Percentiles rank a stretch among this genome's conserved stretches.
Evolutionary conservation across 2,888 invertebrate genomes (phyloP).

Genomic region (Sarcophaga carnaria): DNA sequence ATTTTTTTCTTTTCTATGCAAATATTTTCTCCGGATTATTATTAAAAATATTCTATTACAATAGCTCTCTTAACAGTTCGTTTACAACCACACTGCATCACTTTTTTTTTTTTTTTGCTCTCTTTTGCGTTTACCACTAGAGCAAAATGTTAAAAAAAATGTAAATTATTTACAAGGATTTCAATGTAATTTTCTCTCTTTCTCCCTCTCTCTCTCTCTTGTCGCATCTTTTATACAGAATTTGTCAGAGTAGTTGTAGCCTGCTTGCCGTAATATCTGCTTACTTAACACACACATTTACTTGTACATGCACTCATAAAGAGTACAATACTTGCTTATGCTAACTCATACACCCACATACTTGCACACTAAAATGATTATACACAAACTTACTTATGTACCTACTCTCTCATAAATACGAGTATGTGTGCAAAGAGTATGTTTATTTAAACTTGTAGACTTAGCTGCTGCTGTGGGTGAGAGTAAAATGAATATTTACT

Average conservation of each 20-base stretch:
- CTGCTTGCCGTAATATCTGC: slow-evolving; percentile 12
- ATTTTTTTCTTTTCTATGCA: too few relatives aligned
- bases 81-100: slow-evolving; percentile 7
- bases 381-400: not conserved
- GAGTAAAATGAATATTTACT: slow-evolving; percentile 33
- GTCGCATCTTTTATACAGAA: not conserved
- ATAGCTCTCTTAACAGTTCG: not conserved
- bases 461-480: slow-evolving; percentile 44
- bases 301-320: slow-evolving; percentile 22
- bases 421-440: slow-evolving; percentile 24
- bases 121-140: slow-evolving; percentile 44
- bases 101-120: slow-evolving; percentile 35
- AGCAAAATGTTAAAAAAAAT: slow-evolving; percentile 70
- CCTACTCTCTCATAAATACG: not conserved
- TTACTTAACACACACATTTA: not conserved
- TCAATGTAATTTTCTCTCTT: slow-evolving; percentile 59
- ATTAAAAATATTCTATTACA: not conserved
- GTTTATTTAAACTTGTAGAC: slow-evolving; percentile 63
- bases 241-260: slow-evolving; percentile 32
- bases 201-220: not conserved
- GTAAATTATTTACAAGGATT: slow-evolving; percentile 74
- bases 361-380: slow-evolving; percentile 10
- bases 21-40: not conserved
- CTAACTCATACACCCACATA: slow-evolving; percentile 13
- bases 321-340: not conserved